These are phyloP conservation scores for Trissolcus basalis DNA, from an alignment of 1,140 invertebrate species.

Conservation along the genomic window DNA sequence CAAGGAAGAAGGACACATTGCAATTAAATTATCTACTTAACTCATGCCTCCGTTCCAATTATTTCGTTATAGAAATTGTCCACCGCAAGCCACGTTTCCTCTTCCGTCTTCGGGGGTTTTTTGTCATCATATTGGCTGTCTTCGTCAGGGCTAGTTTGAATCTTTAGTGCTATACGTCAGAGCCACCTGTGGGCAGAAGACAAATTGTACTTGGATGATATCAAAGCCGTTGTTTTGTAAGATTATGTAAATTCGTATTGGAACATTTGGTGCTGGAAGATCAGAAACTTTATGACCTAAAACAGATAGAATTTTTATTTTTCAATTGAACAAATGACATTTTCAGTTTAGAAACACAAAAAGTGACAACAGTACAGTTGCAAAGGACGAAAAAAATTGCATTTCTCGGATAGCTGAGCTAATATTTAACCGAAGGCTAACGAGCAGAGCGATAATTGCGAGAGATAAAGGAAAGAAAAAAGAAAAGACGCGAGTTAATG, in stretches of 20 bases:
- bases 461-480: neutral
- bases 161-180: constrained; percentile 8
- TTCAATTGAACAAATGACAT: no score
- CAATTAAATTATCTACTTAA: constrained; percentile 41
- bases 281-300: no score
- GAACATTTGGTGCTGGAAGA: no score
- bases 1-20: constrained; percentile 35
- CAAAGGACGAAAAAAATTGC: no score
- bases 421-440: no score
- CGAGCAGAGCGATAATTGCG: no score
- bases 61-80: neutral
- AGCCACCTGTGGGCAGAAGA: constrained; percentile 24
- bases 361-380: no score
- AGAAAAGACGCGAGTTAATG: neutral
- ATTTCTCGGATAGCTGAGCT: no score
- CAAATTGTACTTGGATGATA: constrained; percentile 2
- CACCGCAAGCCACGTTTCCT: constrained; percentile 12
- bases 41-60: constrained; percentile 26
- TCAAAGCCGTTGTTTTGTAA: no score
- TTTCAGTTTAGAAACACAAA: no score
- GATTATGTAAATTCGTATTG: no score
- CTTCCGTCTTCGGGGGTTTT: constrained; percentile 8
- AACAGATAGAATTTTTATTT: no score
- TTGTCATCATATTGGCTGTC: constrained; percentile 8
- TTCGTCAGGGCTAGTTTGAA: neutral